These are phyloP conservation scores for Gopherus flavomarginatus DNA, from an alignment of 2,113 vertebrate species.

Conservation along the genomic window DNA sequence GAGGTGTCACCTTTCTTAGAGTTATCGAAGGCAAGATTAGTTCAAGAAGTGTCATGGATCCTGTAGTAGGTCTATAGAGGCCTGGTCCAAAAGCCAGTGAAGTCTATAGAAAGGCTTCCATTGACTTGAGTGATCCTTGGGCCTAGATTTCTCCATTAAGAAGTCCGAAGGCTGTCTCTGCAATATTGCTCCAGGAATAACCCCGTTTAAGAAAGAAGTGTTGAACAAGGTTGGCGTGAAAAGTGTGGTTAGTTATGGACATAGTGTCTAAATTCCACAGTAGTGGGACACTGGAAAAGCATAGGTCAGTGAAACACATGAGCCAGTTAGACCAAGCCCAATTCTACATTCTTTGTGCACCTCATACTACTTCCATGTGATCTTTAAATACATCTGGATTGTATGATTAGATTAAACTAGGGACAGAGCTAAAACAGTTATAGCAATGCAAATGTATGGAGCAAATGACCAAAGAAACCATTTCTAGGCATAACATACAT, in stretches of 20 bases:
- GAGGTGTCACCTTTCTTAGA: fast-evolving
- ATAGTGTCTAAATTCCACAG: fast-evolving
- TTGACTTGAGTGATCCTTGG: background rate
- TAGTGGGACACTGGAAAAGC: fast-evolving
- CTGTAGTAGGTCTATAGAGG: fast-evolving
- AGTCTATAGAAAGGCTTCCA: background rate
- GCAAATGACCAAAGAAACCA: background rate
- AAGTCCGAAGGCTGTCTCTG: background rate
- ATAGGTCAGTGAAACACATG: background rate
- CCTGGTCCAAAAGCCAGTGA: background rate
- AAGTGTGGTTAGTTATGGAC: background rate
- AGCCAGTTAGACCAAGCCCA: fast-evolving
- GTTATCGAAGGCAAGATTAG: background rate
- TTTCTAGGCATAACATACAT: fast-evolving
- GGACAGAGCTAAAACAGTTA: background rate
- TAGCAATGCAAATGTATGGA: background rate
- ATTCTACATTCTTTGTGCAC: background rate
- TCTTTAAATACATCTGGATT: background rate
- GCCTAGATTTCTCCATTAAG: background rate
- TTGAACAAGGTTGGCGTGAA: background rate
- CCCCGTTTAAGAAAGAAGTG: background rate
- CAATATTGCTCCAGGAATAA: background rate
- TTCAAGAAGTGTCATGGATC: background rate
- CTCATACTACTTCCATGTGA: background rate
- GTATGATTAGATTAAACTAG: background rate